These are phyloP conservation scores for Eriosoma lanigerum DNA, from an alignment of 1,140 invertebrate species.

Conservation along the genomic window DNA sequence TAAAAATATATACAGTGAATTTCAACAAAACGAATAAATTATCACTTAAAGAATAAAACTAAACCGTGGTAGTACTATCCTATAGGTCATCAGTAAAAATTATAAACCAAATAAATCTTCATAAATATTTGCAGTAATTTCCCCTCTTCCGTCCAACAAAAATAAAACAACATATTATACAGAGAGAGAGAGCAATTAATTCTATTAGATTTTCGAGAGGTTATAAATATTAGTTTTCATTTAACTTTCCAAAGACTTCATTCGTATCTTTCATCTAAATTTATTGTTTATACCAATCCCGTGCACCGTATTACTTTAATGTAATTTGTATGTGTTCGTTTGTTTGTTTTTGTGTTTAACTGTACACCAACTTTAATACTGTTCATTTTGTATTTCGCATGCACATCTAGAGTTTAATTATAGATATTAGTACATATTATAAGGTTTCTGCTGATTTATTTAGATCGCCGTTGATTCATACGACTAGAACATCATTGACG, in stretches of 20 bases:
- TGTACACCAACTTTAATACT: too few species aligned
- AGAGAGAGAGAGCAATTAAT: neutral
- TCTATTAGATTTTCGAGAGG: neutral
- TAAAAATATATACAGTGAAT: neutral
- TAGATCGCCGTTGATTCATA: constrained; percentile 58
- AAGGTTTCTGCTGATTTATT: neutral
- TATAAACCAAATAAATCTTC: constrained; percentile 3
- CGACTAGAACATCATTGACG: constrained; percentile 60
- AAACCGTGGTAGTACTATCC: too few species aligned
- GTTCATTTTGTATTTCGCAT: too few species aligned
- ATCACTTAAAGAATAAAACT: neutral
- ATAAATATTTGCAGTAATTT: neutral
- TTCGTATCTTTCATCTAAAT: neutral
- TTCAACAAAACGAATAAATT: constrained; percentile 2
- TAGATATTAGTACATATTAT: too few species aligned
- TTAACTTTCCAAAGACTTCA: neutral
- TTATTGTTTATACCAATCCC: neutral
- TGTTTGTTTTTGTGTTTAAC: too few species aligned
- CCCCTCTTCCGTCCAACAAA: too few species aligned
- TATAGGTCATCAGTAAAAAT: too few species aligned
- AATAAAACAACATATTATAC: too few species aligned
- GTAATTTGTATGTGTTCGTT: too few species aligned
- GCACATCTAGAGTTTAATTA: too few species aligned
- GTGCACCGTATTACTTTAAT: neutral
- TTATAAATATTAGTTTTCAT: constrained; percentile 31